phyloP scores from a whole-genome alignment of 2,797 vertebrate genomes.

The Argentina silus region DNA sequence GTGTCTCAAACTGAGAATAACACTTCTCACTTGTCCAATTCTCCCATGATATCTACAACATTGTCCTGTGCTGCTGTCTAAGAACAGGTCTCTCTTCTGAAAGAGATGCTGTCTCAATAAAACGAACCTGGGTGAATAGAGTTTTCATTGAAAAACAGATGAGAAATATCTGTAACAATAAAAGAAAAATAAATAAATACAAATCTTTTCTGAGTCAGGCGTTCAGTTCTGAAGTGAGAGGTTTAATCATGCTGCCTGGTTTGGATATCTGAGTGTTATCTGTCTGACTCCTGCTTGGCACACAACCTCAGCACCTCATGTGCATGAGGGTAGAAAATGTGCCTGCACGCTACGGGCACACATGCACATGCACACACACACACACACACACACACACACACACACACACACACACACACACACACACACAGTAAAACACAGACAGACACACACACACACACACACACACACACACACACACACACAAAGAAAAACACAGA shows the following conservation, averaged over 20 bases:
- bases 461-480: slow-evolving; percentile 23
- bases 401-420: neutral
- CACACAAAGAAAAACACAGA: neutral
- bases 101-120: too few species aligned
- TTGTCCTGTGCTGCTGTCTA: too few species aligned
- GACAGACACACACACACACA: slow-evolving; percentile 15
- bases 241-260: neutral
- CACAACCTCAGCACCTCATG: neutral
- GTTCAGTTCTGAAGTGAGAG: slow-evolving; percentile 6
- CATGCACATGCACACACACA: neutral
- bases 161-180: too few species aligned
- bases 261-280: neutral
- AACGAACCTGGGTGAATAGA: too few species aligned
- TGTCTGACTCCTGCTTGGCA: neutral
- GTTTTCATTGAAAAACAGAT: too few species aligned
- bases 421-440: slow-evolving; percentile 3
- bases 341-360: neutral
- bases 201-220: neutral
- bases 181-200: neutral
- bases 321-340: neutral
- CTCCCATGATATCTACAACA: too few species aligned
- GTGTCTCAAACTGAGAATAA: too few species aligned
- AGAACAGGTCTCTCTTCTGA: too few species aligned
- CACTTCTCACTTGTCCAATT: too few species aligned
- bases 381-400: neutral